A percentile compares a stretch with the other conserved stretches of the same genome.
Conservation (phyloP, 64 coral and sea anemone species). For the Anthopleura sola region DNA sequence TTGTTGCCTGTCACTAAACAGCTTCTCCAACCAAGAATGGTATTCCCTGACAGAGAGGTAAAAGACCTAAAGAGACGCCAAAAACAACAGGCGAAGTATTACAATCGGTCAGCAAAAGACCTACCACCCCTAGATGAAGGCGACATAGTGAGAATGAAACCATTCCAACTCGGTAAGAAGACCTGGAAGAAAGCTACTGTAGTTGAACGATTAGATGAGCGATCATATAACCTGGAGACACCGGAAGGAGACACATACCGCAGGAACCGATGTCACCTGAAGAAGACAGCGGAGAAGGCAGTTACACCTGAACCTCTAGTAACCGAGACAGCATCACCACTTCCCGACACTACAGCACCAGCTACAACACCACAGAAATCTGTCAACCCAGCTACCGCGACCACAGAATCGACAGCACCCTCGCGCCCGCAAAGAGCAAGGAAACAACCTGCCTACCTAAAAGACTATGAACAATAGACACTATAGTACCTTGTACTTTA, state of each 20-base stretch:
- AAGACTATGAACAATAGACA: not conserved
- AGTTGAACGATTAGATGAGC: not conserved
- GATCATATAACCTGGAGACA: conserved; percentile 8
- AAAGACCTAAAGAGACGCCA: conserved; percentile 2
- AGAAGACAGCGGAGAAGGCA: not conserved
- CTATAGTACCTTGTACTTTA: not conserved
- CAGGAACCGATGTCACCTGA: conserved; percentile 15
- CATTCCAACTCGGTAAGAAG: not conserved
- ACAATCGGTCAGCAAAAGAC: not conserved
- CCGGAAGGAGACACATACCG: not conserved
- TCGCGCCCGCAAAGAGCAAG: not conserved
- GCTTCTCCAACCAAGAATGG: not conserved
- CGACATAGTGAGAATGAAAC: conserved; percentile 15
- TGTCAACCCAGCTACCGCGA: too few relatives aligned
- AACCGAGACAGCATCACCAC: not conserved
- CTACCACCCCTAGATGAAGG: conserved; percentile 4
- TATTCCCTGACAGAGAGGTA: not conserved
- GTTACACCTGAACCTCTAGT: not conserved
- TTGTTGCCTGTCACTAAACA: not conserved
- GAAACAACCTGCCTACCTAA: not conserved
- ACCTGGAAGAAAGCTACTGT: conserved; percentile 13
- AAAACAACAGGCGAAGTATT: conserved; percentile 19
- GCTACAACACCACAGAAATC: not conserved
- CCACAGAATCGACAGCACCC: not conserved
- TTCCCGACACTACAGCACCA: too few relatives aligned